Evolutionary conservation across 2,888 invertebrate genomes (phyloP).

Genomic region (Drosophila mimica): DNA sequence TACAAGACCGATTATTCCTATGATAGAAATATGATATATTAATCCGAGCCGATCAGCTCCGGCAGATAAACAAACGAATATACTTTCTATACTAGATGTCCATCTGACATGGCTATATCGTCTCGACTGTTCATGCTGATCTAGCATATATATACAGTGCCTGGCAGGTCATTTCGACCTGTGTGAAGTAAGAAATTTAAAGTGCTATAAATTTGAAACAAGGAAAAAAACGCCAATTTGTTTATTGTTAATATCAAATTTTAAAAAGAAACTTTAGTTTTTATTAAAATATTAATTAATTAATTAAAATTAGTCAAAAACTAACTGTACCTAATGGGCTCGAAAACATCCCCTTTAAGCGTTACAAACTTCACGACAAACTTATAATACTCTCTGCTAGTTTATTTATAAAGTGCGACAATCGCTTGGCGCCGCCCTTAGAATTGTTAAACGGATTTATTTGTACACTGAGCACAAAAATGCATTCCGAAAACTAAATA

Average conservation of each 20-base stretch:
- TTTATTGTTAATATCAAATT: too few species aligned
- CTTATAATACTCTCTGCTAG: not conserved
- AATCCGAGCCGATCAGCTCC: not conserved
- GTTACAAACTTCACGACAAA: not conserved
- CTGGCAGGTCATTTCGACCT: too few species aligned
- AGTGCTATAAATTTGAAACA: too few species aligned
- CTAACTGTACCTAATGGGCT: too few species aligned
- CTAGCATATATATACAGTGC: not conserved
- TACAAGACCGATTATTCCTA: too few species aligned
- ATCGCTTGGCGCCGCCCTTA: slow-evolving; percentile 16
- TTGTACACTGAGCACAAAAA: slow-evolving; percentile 25
- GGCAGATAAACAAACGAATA: not conserved
- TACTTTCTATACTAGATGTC: too few species aligned
- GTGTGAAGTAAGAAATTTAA: too few species aligned
- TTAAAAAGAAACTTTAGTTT: too few species aligned
- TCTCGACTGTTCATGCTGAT: not conserved
- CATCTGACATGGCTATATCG: not conserved
- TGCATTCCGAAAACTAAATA: not conserved
- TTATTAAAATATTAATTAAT: too few species aligned
- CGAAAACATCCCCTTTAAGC: not conserved
- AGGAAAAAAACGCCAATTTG: too few species aligned
- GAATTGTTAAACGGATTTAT: not conserved
- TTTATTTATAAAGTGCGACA: not conserved
- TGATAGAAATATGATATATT: not conserved
- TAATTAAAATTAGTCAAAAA: too few species aligned